phyloP scores from a whole-genome alignment of 2,888 invertebrate species.

The Muscina levida region DNA sequence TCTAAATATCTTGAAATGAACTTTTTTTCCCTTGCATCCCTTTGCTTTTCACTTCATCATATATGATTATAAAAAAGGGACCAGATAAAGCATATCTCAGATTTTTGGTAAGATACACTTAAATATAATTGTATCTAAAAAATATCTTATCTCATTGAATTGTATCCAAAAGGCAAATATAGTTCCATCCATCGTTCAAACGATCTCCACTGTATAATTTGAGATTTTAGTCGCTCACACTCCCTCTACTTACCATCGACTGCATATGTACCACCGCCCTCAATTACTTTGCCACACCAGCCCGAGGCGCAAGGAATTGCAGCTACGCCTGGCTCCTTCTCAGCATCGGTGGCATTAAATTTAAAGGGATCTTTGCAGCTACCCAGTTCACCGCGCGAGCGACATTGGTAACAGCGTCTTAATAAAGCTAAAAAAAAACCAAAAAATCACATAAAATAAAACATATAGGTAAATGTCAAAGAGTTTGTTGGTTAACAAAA shows the following conservation, averaged over 20 bases:
- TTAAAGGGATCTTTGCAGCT: slow-evolving; percentile 93
- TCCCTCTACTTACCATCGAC: slow-evolving; percentile 84
- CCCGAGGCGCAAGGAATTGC: slow-evolving; percentile 92
- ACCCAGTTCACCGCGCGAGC: slow-evolving; percentile 92
- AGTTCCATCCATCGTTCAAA: too few species aligned
- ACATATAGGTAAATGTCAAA: slow-evolving; percentile 38
- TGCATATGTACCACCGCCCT: slow-evolving; percentile 88
- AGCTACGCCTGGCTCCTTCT: slow-evolving; percentile 86
- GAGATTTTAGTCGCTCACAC: background rate
- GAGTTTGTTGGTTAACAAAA: too few species aligned
- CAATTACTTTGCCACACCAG: slow-evolving; percentile 95
- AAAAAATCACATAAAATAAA: slow-evolving; percentile 48
- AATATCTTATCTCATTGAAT: too few species aligned
- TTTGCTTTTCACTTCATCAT: too few species aligned
- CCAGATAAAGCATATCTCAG: too few species aligned
- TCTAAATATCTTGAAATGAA: too few species aligned
- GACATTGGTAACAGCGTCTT: slow-evolving; percentile 90
- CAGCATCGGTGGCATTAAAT: slow-evolving; percentile 88
- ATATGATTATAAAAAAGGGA: too few species aligned
- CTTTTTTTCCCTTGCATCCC: too few species aligned
- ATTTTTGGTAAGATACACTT: too few species aligned
- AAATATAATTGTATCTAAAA: too few species aligned
- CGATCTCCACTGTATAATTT: too few species aligned
- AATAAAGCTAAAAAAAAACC: slow-evolving; percentile 82
- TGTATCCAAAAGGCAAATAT: too few species aligned